Evolutionary conservation across 1,140 invertebrate genomes (phyloP).

Genomic region (Ceratoteleas bidentatus): DNA sequence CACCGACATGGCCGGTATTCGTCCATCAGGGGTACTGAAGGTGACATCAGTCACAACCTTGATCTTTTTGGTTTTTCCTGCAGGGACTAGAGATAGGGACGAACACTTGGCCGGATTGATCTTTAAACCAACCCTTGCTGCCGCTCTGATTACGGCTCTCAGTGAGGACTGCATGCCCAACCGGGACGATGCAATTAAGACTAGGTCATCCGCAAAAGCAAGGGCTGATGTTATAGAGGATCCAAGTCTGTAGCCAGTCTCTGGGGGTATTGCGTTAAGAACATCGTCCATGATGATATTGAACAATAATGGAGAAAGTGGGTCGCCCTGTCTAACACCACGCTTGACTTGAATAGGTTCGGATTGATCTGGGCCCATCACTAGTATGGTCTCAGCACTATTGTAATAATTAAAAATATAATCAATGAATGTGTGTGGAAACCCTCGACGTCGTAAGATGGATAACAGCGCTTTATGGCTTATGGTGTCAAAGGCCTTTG

Average conservation of each 20-base stretch:
- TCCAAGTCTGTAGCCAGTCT: conserved; percentile 63
- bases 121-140: no score
- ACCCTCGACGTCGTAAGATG: background rate
- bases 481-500: conserved; percentile 57
- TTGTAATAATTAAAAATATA: conserved; percentile 16
- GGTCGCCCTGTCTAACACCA: conserved; percentile 82
- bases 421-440: conserved; percentile 11
- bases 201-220: no score
- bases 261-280: conserved; percentile 30
- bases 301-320: conserved; percentile 79
- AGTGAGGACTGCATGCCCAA: no score
- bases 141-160: no score
- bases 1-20: no score
- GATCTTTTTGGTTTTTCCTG: no score
- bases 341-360: conserved; percentile 12
- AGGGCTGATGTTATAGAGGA: no score
- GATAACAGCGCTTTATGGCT: conserved; percentile 26
- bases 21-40: no score
- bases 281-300: conserved; percentile 77
- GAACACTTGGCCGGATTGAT: no score
- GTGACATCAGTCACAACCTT: no score
- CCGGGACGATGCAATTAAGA: no score
- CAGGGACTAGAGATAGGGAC: no score
- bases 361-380: background rate
- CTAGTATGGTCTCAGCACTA: conserved; percentile 20